A percentile compares a stretch with the other conserved stretches of the same genome.
Conservation (phyloP, 2,888 invertebrate genomes). For the Mermis nigrescens region DNA sequence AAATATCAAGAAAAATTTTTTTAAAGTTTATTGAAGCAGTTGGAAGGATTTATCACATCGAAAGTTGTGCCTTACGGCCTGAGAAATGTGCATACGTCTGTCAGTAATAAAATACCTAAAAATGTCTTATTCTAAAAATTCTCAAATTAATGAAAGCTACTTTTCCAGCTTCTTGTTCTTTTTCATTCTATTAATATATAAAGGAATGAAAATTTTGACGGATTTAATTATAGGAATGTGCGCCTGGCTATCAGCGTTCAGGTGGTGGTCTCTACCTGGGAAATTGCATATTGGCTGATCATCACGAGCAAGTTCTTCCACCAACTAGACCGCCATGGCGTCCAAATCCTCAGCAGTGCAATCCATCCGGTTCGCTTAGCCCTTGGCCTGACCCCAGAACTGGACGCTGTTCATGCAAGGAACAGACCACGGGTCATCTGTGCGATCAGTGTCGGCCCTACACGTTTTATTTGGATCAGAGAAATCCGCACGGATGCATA, state of each 20-base stretch:
- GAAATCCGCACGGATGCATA: conserved; percentile 68
- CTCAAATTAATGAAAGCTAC: background rate
- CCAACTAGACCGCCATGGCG: background rate
- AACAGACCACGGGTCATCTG: conserved; percentile 40
- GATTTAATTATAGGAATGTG: conserved; percentile 46
- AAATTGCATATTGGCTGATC: conserved; percentile 40
- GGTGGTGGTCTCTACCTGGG: conserved; percentile 62
- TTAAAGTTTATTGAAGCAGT: no score
- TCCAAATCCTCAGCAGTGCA: conserved; percentile 39
- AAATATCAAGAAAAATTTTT: no score
- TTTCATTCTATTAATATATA: background rate
- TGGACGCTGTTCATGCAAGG: conserved; percentile 30
- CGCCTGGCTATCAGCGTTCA: conserved; percentile 54
- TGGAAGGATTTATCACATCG: no score
- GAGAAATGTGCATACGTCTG: no score
- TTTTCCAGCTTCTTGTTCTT: background rate
- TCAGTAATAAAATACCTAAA: background rate
- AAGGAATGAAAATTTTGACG: background rate
- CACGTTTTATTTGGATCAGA: conserved; percentile 59
- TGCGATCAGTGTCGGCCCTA: conserved; percentile 69
- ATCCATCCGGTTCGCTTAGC: conserved; percentile 50
- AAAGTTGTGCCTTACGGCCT: no score
- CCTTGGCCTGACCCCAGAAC: conserved; percentile 37
- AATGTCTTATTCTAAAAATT: background rate
- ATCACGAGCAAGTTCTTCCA: background rate